Base-by-base conservation (phyloP, 2,113 vertebrate species). In the Otis tarda region DNA sequence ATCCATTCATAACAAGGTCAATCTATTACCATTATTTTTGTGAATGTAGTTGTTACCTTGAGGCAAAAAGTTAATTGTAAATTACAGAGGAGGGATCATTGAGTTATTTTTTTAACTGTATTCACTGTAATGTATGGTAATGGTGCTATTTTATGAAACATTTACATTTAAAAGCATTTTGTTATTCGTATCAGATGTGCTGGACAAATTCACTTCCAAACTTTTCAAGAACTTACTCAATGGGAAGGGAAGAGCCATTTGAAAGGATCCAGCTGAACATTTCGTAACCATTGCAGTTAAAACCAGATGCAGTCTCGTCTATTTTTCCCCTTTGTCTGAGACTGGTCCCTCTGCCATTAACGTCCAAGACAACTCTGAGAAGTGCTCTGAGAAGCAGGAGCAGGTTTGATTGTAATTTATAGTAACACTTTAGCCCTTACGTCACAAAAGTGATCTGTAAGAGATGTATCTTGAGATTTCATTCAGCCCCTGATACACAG, bases 11-110 rank as follows among this genome's bases (percentile, higher is more conserved):
- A 97, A 97, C 96, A 97, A 96, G 97, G 97, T 97, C 97, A 97
- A 95, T 95, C 96, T 97, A 97, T 97, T 97, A 94, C 95, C 93
- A 96, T 97, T 97, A 97, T 97, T 96, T 97, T 97, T 97, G 97
- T 95, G 95, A 97, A 96, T 70, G 93, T 96, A 92, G 96, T 89
- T 94, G 91, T 94, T 97, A 97, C 97, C 97, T 97, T 96, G 95
- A 97, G 97, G 97, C 97, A 94, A 97, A 95, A 97, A 96, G 96
- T 97, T 97, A 97, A 97, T 97, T 97, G 93, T 97, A 97, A 97
- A 97, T 97, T 97, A 96, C 94, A 90, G 95, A 89, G 95, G 76
- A 76, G 79, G 91, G 83, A 94, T 95, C 93, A 91, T 68, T 79
- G 91, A 91, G 89, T 47, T 82, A 64, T 0, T 18, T 83, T 93